Base-by-base conservation (phyloP, 2,113 vertebrate species). In the Barnardius zonarius region DNA sequence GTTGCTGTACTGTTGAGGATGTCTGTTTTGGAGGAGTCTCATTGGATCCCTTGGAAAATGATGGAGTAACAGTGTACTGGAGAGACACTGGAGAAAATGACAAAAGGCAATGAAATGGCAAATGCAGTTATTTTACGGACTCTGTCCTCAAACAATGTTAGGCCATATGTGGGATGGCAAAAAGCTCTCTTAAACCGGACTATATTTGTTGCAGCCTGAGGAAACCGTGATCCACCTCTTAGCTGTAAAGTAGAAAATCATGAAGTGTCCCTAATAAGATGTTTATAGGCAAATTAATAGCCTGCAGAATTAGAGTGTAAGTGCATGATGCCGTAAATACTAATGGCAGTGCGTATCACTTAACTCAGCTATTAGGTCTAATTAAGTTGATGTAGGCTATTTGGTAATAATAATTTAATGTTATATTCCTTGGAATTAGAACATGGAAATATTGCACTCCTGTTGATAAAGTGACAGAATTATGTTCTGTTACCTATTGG, bases 381-480 rank as follows among this genome's bases (percentile, higher is more conserved):
- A 95, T 95, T 91, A 82, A 63, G n/a, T 89, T 67, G 51, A 63
- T 68, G 62, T 72, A 67, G 85, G 63, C 49, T 90, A 31, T 69
- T 80, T 81, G 72, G 30, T 78, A 75, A 73, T 86, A 74, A 88
- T 46, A 96, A 91, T 17, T 86, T 86, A 54, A 63, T 74, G 46
- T 41, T 91, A 51, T 31, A 81, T 84, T 95, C 82, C 31, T 78
- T 61, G 23, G 35, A 90, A 79, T 72, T 69, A 72, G 37, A 81
- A 88, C 44, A 79, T 59, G 43, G 43, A 93, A 89, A 30, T 48
- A 72, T 70, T 81, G 72, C 24, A 27, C 39, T 48, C 22, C 41
- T 70, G 55, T 72, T 88, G 77, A 86, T 78, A 89, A 92, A 90
- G 92, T 70, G 73, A 78, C 51, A 91, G 73, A 81, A 81, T 89